Evolutionary conservation across 2,113 vertebrate species (phyloP).

Genomic region (Coptodon bakossiorum): DNA sequence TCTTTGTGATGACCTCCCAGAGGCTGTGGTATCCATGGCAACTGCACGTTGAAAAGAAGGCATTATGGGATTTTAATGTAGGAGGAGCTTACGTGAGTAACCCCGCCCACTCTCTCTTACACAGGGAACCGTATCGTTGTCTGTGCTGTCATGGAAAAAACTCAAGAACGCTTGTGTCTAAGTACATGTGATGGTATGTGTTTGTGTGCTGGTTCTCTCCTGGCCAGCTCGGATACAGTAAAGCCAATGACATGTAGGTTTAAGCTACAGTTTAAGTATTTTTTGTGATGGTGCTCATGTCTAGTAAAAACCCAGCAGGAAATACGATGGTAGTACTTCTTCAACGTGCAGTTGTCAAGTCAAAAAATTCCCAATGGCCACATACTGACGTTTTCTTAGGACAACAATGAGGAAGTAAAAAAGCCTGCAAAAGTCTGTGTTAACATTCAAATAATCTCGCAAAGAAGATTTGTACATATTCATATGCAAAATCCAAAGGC

Average conservation of each 20-base stretch:
- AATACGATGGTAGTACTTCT: neutral
- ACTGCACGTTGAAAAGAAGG: conserved; percentile 10
- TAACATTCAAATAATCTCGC: neutral
- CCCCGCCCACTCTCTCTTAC: conserved; percentile 20
- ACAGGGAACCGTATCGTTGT: conserved; percentile 28
- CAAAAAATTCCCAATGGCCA: neutral
- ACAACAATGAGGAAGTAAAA: neutral
- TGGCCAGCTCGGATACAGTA: neutral
- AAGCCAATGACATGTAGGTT: neutral
- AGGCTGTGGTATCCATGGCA: conserved; percentile 42
- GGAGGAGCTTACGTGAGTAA: conserved; percentile 28
- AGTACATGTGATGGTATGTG: neutral
- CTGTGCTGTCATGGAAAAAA: conserved; percentile 56
- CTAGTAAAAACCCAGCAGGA: neutral
- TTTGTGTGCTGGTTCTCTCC: neutral
- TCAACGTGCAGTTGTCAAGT: neutral
- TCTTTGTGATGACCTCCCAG: conserved; percentile 36
- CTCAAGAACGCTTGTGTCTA: conserved; percentile 1
- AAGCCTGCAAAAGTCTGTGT: neutral
- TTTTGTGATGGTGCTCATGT: neutral
- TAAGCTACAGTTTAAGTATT: neutral
- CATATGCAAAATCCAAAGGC: neutral
- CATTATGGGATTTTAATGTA: conserved; percentile 32
- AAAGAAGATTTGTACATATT: neutral
- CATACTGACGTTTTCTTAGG: neutral